Percentiles rank a stretch among this genome's conserved stretches.
These are phyloP conservation scores for Channa maculata DNA, from an alignment of 2,113 vertebrate species.

Conservation along the genomic window DNA sequence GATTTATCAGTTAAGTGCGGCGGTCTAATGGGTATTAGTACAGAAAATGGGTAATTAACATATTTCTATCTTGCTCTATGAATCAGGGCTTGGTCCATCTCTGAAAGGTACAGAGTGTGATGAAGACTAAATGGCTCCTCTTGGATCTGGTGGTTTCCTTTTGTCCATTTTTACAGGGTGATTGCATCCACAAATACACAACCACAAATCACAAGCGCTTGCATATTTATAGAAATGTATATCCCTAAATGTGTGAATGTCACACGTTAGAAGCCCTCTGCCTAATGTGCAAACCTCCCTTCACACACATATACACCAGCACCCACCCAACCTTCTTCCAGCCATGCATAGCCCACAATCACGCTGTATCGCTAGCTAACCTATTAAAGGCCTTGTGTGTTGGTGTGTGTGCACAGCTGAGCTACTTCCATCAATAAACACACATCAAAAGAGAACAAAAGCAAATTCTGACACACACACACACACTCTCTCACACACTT, in stretches of 20 bases:
- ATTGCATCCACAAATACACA: neutral
- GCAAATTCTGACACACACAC: constrained; percentile 34
- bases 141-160: constrained; percentile 27
- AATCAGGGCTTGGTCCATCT: constrained; percentile 34
- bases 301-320: constrained; percentile 22
- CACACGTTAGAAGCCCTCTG: constrained; percentile 63
- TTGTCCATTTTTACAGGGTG: constrained; percentile 32
- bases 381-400: constrained; percentile 62
- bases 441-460: constrained; percentile 29
- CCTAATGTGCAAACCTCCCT: constrained; percentile 57
- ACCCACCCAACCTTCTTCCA: constrained; percentile 65
- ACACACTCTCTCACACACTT: neutral
- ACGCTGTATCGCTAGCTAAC: constrained; percentile 57
- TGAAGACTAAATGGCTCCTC: constrained; percentile 57
- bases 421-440: constrained; percentile 59
- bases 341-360: constrained; percentile 62
- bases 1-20: neutral
- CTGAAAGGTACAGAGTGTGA: constrained; percentile 23
- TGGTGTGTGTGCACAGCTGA: constrained; percentile 38
- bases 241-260: constrained; percentile 41
- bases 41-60: constrained; percentile 12
- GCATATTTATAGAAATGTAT: constrained; percentile 15
- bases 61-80: constrained; percentile 17
- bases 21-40: neutral
- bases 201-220: constrained; percentile 21